Evolutionary conservation across 2,113 vertebrate species (phyloP).

Genomic region (Petroica traversi): DNA sequence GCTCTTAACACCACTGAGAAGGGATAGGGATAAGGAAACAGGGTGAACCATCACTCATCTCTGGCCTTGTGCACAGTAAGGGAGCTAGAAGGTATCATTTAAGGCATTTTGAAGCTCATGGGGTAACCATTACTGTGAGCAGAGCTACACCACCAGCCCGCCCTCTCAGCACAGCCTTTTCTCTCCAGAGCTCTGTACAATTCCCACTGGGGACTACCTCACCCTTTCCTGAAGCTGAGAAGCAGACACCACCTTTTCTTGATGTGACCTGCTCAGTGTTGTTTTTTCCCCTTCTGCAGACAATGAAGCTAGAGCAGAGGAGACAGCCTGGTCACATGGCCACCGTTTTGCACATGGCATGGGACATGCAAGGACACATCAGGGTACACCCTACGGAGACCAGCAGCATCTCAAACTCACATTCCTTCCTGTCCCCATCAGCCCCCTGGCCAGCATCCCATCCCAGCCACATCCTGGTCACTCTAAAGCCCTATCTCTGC

Average conservation of each 20-base stretch:
- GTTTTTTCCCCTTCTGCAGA: neutral
- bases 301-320: neutral
- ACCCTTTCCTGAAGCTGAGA: neutral
- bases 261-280: neutral
- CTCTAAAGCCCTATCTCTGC: neutral
- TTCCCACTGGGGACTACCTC: neutral
- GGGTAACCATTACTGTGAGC: neutral
- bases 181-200: neutral
- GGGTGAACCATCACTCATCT: neutral
- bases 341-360: rapidly evolving
- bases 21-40: neutral
- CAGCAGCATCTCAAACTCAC: neutral
- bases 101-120: neutral
- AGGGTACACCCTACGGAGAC: neutral
- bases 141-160: neutral
- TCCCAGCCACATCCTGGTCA: neutral
- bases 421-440: slow-evolving; percentile 1
- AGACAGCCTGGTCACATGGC: rapidly evolving
- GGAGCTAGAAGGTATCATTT: neutral
- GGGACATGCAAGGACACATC: neutral
- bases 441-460: rapidly evolving
- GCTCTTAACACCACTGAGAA: neutral
- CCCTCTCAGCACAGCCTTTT: neutral
- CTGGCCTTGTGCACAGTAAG: neutral
- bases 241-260: neutral